Conservation (phyloP, 2,888 invertebrate genomes). For the Drosophila lutescens region DNA sequence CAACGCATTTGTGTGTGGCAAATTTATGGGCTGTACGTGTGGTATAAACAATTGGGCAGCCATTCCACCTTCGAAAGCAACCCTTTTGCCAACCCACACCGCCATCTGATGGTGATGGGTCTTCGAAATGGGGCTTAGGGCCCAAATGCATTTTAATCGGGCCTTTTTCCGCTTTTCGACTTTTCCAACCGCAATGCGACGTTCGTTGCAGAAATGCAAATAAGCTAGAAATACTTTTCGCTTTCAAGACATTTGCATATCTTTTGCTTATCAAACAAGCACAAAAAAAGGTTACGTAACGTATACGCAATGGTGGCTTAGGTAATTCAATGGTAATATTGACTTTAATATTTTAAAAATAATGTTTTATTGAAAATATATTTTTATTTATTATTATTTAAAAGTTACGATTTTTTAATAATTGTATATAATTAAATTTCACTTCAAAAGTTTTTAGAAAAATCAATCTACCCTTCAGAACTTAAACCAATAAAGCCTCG, state of each 20-base stretch:
- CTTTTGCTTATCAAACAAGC: not conserved
- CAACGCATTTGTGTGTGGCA: constrained; percentile 37
- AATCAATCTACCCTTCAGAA: not conserved
- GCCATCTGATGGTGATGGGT: constrained; percentile 9
- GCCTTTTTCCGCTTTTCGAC: constrained; percentile 13
- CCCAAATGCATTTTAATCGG: constrained; percentile 38
- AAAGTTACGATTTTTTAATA: too few species aligned
- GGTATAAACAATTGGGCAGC: constrained; percentile 21
- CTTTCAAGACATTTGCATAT: constrained; percentile 29
- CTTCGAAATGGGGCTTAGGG: constrained; percentile 6
- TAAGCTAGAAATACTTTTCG: constrained; percentile 49
- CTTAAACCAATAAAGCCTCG: not conserved
- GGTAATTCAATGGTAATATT: not conserved
- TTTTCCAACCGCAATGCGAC: constrained; percentile 48
- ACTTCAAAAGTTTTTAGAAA: not conserved
- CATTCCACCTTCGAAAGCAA: not conserved
- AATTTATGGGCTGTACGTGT: constrained; percentile 59
- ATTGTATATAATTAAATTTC: too few species aligned
- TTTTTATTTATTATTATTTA: too few species aligned
- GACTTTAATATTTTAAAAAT: too few species aligned
- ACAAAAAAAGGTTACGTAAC: constrained; percentile 8
- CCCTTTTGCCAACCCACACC: not conserved
- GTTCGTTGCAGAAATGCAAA: constrained; percentile 57
- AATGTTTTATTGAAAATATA: too few species aligned
- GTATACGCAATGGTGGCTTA: constrained; percentile 5